Evolutionary conservation across 2,888 invertebrate species (phyloP).

Genomic region (Brachylomia viminalis): DNA sequence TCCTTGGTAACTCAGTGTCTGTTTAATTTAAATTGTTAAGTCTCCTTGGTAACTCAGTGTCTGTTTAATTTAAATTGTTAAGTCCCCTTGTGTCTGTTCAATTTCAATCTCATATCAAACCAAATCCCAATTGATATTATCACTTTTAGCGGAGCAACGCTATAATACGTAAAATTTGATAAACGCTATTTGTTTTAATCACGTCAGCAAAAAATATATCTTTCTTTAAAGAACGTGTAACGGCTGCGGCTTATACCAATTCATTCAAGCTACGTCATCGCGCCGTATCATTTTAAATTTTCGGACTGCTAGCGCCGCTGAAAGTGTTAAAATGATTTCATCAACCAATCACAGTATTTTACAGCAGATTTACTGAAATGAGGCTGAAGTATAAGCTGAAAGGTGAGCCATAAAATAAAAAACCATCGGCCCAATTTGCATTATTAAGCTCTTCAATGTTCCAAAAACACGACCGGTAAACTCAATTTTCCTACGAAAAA

Average conservation of each 20-base stretch:
- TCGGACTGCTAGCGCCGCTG: no score
- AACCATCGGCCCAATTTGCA: not conserved
- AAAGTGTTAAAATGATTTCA: no score
- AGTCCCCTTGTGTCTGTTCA: not conserved
- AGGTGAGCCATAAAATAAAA: not conserved
- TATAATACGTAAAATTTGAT: no score
- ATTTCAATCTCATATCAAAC: not conserved
- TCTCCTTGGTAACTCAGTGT: not conserved
- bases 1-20: not conserved
- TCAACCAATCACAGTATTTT: not conserved
- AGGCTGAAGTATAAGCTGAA: not conserved
- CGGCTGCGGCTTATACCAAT: no score
- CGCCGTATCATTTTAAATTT: no score
- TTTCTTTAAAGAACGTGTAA: no score
- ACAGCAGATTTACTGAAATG: not conserved
- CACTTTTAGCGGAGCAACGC: no score
- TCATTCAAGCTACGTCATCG: no score
- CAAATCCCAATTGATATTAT: not conserved
- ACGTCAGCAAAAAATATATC: no score
- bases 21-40: not conserved
- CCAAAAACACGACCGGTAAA: constrained; percentile 5
- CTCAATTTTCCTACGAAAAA: constrained; percentile 7
- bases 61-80: not conserved
- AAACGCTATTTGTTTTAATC: no score
- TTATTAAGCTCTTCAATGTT: constrained; percentile 4